Base-by-base conservation (phyloP, 1,140 invertebrate genomes). In the Aphidius gifuensis region DNA sequence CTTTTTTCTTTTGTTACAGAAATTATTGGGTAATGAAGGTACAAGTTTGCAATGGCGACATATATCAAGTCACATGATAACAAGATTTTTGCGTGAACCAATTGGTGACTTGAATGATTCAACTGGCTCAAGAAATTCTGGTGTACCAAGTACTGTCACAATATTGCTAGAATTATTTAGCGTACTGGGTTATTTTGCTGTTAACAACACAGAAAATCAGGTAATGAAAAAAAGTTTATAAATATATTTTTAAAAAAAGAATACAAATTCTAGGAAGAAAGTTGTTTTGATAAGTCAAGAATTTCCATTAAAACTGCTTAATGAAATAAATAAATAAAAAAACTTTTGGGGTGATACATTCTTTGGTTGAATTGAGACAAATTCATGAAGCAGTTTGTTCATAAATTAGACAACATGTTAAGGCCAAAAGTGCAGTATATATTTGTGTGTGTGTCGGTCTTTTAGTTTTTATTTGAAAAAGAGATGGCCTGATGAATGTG, bases 11-110 rank as follows among this genome's bases (percentile, higher is more conserved):
- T 74, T 69, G 64, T 84, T 85, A 5, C 83, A 96, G 92, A 88
- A 86, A 74, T 84, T 90, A n/a, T 78, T 96, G 9, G 90, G 91
- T 23, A 86, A 88, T 64, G 94, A 96, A 82, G 91, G 91, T 1
- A 86, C 92, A 47, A 92, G 89, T 21, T 79, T 95, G 11, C 92
- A 96, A 76, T 90, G 94, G 78, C 86, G 93, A n/a, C 89, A 95
- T 74, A 92, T 95, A 69, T 85, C 91, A 58, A 91, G 87, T 70
- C 90, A 93, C 78, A 82, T 96, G 65, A 84, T 96, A 54, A 74
- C 70, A 16, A 74, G 76, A 60, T 90, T 91, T 85, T 92, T 90
- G 68, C 91, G 90, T 71, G 84, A 86, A 45, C 82, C 86, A 54
- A 83, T 70, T 68, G 71, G 73, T 73, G 79, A 76, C 69, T 74